phyloP scores from a whole-genome alignment of 2,797 vertebrate species.

The Myotis daubentonii region DNA sequence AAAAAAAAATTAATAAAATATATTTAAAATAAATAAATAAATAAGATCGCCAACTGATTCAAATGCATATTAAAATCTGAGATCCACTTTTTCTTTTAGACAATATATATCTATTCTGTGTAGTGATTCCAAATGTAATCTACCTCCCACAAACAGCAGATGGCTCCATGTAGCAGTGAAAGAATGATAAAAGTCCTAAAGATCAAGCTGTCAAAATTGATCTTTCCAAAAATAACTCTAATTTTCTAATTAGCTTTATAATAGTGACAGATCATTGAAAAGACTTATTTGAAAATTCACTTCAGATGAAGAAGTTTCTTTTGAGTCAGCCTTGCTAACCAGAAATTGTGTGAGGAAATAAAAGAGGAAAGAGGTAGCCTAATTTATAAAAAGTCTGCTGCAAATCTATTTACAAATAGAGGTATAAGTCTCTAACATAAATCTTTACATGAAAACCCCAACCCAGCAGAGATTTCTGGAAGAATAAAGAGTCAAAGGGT shows the following conservation, averaged over 20 bases:
- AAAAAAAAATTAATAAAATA: too few relatives aligned
- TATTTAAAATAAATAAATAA: too few relatives aligned
- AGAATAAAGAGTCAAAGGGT: slow-evolving; percentile 43
- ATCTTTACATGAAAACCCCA: background rate
- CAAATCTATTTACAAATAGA: slow-evolving; percentile 49
- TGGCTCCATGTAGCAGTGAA: slow-evolving; percentile 78
- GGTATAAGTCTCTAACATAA: background rate
- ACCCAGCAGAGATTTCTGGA: slow-evolving; percentile 34
- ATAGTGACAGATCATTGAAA: slow-evolving; percentile 41
- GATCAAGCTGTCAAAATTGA: slow-evolving; percentile 76
- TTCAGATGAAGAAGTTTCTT: slow-evolving; percentile 43
- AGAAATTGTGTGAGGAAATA: slow-evolving; percentile 31
- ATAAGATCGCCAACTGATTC: background rate
- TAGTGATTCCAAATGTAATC: slow-evolving; percentile 64
- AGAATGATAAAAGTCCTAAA: slow-evolving; percentile 75
- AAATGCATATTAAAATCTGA: background rate
- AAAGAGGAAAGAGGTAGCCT: background rate
- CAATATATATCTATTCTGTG: background rate
- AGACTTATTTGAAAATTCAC: slow-evolving; percentile 54
- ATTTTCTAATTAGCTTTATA: slow-evolving; percentile 41
- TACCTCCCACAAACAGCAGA: slow-evolving; percentile 81
- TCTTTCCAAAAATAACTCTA: slow-evolving; percentile 74
- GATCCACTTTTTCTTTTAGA: slow-evolving; percentile 38
- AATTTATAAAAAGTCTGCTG: slow-evolving; percentile 16
- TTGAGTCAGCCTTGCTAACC: background rate